Evolutionary conservation across 2,113 vertebrate species (phyloP).

Genomic region (Callaeas wilsoni): DNA sequence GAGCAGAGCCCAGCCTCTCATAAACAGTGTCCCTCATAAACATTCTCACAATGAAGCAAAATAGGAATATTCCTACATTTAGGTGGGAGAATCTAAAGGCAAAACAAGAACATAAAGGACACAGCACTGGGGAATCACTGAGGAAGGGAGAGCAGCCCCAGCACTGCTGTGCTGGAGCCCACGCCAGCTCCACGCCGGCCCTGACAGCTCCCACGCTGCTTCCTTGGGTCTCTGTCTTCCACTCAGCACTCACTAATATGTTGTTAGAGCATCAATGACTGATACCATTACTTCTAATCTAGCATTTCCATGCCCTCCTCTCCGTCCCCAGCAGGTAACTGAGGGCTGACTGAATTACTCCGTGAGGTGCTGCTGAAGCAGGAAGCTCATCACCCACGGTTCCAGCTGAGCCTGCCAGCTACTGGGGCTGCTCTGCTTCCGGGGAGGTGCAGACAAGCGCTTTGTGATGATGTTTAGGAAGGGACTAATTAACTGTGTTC

Average conservation of each 20-base stretch:
- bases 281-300: neutral
- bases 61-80: neutral
- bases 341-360: neutral
- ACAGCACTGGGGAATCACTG: neutral
- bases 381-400: neutral
- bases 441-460: neutral
- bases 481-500: rapidly evolving
- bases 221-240: neutral
- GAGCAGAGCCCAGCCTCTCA: neutral
- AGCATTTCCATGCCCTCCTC: neutral
- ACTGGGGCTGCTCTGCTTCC: neutral
- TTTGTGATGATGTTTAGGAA: neutral
- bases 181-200: rapidly evolving
- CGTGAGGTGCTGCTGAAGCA: neutral
- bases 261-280: neutral
- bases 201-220: neutral
- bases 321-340: rapidly evolving
- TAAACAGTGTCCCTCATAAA: neutral
- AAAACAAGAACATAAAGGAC: neutral
- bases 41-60: neutral
- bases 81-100: neutral
- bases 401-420: neutral
- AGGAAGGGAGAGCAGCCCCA: neutral
- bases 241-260: neutral
- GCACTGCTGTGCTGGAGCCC: neutral